Evolutionary conservation across 2,888 invertebrate genomes (phyloP).

Genomic region (Sylvicola fuscatus): DNA sequence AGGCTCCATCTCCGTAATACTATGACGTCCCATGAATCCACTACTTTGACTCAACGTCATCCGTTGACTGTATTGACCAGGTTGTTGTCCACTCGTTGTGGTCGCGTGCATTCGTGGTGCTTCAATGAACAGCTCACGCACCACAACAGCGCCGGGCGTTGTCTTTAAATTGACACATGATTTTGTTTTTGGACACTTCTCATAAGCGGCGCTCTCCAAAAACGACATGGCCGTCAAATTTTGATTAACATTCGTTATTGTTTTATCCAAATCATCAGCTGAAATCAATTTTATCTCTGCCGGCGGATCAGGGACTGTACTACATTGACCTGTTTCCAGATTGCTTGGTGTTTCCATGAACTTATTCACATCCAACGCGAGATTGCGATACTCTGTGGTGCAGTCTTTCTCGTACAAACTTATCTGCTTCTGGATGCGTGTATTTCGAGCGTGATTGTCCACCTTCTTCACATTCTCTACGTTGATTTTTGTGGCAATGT

Average conservation of each 20-base stretch:
- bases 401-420: constrained; percentile 16
- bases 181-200: constrained; percentile 6
- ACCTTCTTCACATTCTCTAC: background rate
- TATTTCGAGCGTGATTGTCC: constrained; percentile 1
- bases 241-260: background rate
- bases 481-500: background rate
- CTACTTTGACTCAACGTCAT: too few relatives aligned
- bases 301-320: too few relatives aligned
- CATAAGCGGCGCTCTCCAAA: background rate
- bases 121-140: constrained; percentile 31
- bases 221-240: background rate
- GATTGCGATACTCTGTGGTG: constrained; percentile 1
- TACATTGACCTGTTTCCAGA: constrained; percentile 1
- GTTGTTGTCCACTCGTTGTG: constrained; percentile 12
- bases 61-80: too few relatives aligned
- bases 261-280: constrained; percentile 3
- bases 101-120: constrained; percentile 28
- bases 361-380: constrained; percentile 1
- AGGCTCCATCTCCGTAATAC: too few relatives aligned
- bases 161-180: constrained; percentile 9
- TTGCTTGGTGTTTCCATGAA: background rate
- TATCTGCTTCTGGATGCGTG: constrained; percentile 19
- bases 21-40: too few relatives aligned
- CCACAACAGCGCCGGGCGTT: constrained; percentile 23
- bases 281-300: constrained; percentile 1